These are phyloP conservation scores for Noctua pronuba DNA, from an alignment of 2,888 invertebrate genomes.

Conservation along the genomic window DNA sequence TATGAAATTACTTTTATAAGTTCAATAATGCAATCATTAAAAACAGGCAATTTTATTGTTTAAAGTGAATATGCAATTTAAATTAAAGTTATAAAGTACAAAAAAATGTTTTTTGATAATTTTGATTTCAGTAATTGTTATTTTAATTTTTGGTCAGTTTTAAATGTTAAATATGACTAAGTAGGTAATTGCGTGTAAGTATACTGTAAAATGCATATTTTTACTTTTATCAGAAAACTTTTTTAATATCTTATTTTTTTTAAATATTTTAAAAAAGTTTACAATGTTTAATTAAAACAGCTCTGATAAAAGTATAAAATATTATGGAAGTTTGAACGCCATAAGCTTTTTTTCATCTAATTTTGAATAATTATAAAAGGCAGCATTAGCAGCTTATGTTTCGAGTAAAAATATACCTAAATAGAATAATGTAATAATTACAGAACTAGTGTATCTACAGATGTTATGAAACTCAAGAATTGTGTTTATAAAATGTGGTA, in stretches of 20 bases:
- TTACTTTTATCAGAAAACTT: slow-evolving; percentile 40
- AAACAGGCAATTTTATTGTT: background rate
- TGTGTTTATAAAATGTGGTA: slow-evolving; percentile 36
- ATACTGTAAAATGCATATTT: slow-evolving; percentile 46
- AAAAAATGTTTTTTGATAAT: background rate
- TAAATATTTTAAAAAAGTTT: background rate
- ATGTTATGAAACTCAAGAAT: slow-evolving; percentile 35
- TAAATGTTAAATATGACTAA: slow-evolving; percentile 46
- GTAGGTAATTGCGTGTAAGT: slow-evolving; percentile 49
- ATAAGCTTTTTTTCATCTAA: slow-evolving; percentile 40
- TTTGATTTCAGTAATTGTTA: slow-evolving; percentile 9
- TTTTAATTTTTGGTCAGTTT: slow-evolving; percentile 41
- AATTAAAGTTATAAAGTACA: background rate
- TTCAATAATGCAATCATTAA: background rate
- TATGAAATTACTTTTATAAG: background rate
- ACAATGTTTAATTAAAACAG: background rate
- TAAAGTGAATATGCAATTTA: background rate
- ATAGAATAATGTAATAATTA: slow-evolving; percentile 43
- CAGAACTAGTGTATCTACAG: slow-evolving; percentile 55
- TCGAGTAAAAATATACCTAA: slow-evolving; percentile 33
- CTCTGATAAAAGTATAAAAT: slow-evolving; percentile 54
- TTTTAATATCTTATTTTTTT: background rate
- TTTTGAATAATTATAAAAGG: slow-evolving; percentile 23
- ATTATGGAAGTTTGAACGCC: slow-evolving; percentile 44
- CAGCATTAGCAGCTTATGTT: slow-evolving; percentile 46